A percentile compares a stretch with the other conserved stretches of the same genome.
Conservation (phyloP, 92 coral and sea anemone genomes). For the Nematostella vectensis region DNA sequence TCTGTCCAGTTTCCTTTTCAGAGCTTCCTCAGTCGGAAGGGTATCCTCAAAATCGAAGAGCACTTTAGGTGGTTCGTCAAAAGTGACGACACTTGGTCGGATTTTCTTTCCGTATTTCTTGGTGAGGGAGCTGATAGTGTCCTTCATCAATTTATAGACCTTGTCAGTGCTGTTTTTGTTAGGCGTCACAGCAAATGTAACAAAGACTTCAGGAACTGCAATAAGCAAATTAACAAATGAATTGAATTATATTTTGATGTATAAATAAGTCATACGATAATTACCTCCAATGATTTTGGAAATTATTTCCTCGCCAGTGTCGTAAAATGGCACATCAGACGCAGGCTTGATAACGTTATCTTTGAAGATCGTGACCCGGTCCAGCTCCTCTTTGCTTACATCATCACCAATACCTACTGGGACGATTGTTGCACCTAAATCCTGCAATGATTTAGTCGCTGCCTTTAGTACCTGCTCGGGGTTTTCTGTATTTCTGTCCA, state of each 20-base stretch:
- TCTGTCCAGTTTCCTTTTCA: slow-evolving; percentile 7
- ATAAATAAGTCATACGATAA: slow-evolving; percentile 1
- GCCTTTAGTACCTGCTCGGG: slow-evolving; percentile 10
- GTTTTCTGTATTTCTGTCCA: slow-evolving; percentile 7
- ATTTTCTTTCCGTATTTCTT: slow-evolving; percentile 15
- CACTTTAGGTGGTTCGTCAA: slow-evolving; percentile 10
- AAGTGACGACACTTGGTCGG: slow-evolving; percentile 9
- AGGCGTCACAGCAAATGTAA: slow-evolving; percentile 17
- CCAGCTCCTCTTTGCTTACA: slow-evolving; percentile 12
- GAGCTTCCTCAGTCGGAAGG: slow-evolving; percentile 8
- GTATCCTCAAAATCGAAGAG: slow-evolving; percentile 15
- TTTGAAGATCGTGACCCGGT: slow-evolving; percentile 16
- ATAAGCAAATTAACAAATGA: no score
- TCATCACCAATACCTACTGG: slow-evolving; percentile 17
- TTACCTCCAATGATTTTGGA: slow-evolving; percentile 22
- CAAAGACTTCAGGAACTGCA: slow-evolving; percentile 21
- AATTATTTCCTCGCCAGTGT: slow-evolving; percentile 27
- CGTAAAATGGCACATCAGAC: slow-evolving; percentile 18
- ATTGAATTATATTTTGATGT: no score
- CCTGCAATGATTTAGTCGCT: slow-evolving; percentile 11
- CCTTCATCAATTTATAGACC: slow-evolving; percentile 14
- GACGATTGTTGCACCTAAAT: slow-evolving; percentile 14
- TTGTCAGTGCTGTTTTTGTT: slow-evolving; percentile 6
- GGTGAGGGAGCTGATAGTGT: slow-evolving; percentile 14
- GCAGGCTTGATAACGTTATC: slow-evolving; percentile 22